Evolutionary conservation across 2,888 invertebrate genomes (phyloP), one percentile per base, ranked within the genome.

Genomic region (Acanthoscelides obtectus): DNA sequence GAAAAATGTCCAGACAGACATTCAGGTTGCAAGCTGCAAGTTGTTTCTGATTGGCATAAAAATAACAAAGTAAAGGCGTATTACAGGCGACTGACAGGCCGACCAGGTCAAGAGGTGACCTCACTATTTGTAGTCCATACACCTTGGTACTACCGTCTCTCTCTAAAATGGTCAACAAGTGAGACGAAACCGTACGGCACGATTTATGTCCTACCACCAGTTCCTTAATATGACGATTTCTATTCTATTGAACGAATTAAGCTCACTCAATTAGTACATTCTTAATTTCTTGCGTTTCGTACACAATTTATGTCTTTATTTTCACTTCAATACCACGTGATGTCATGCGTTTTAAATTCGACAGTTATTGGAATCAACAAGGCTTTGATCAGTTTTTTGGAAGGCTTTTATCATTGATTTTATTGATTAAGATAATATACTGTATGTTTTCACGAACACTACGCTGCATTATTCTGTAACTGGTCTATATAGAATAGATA

Each of bases 201-300:
- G 76, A 80, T 81, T 80, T 80, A 80, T 80, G 76, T 77, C 74
- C 74, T 76, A 75, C 73, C 76, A 76, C 45, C 45, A 72, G 76
- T 80, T 77, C 77, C 80, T 80, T 82, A 83, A 83, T 83, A 81
- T 82, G 81, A 81, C 82, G 79, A 83, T 83, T 83, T 81, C 83
- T 82, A 83, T 83, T 82, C 83, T 77, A 79, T 76, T 76, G 79
- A 79, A 79, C 80, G 81, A 82, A 83, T 83, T 82, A 82, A 82
- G 80, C 74, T 76, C 80, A 82, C 81, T 82, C 83, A 83, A 82
- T 83, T 82, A 82, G 81, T 80, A 79, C 81, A 80, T 82, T 82
- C 81, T 81, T 82, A 81, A 81, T 81, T 83, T 82, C 80, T 81
- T 82, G 75, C 72, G 74, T 75, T 77, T 77, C 78, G 75, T 73